Evolutionary conservation across 2,113 vertebrate genomes (phyloP).

Genomic region (Probosciger aterrimus): DNA sequence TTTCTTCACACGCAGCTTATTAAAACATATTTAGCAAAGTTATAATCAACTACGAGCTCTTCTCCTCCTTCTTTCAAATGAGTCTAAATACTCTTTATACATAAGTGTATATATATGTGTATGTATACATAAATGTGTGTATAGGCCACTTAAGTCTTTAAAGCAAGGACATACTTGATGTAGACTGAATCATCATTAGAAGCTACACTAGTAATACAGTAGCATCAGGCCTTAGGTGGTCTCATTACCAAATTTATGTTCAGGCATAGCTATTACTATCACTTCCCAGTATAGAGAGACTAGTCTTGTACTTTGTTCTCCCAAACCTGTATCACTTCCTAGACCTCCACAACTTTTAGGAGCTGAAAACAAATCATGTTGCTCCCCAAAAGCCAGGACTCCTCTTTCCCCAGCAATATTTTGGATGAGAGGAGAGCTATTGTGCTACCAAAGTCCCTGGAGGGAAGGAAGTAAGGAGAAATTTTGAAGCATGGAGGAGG

Average conservation of each 20-base stretch:
- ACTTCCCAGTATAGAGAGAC: neutral
- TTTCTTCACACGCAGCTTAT: neutral
- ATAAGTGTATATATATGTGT: accelerated
- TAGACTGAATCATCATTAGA: neutral
- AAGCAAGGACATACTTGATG: neutral
- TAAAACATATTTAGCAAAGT: neutral
- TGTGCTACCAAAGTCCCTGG: neutral
- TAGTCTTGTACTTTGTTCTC: neutral
- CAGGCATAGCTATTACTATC: neutral
- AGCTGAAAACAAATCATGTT: neutral
- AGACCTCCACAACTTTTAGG: neutral
- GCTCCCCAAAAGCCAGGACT: neutral
- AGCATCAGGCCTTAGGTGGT: neutral
- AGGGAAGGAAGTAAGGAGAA: neutral
- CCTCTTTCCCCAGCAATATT: neutral
- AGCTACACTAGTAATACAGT: neutral
- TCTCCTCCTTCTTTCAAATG: neutral
- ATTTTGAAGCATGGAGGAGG: neutral
- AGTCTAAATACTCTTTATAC: neutral
- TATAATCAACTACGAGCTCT: neutral
- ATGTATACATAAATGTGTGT: neutral
- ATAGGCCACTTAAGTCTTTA: neutral
- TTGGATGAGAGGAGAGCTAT: neutral
- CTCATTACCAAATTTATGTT: neutral
- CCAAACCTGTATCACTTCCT: neutral